Evolutionary conservation across 2,113 vertebrate genomes (phyloP), one percentile per base, ranked within the genome.

Genomic region (Astur gentilis): DNA sequence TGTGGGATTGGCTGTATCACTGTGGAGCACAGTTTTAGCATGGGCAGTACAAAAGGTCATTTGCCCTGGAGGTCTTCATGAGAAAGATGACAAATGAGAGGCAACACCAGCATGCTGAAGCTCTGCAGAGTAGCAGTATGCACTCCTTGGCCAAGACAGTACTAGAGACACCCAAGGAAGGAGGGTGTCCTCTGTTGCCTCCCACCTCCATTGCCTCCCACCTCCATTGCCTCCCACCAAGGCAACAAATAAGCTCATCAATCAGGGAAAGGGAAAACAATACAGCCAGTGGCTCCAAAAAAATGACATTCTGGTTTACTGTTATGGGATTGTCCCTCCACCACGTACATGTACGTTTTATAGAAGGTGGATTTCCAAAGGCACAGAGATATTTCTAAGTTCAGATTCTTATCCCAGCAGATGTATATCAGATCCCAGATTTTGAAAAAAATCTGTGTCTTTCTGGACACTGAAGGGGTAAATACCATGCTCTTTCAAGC

Each of bases 81-180:
- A 73, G 55, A 69, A 26, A 36, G 42, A 42, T 42, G 25, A 57
- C 16, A 82, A 77, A 69, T 21, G 22, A 69, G 58, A 57, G 32
- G 32, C 27, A 87, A 25, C 3, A n/a, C 0, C 2, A 85, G 8
- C 7, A 34, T 52, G 21, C 17, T 87, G 32, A 32, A 45, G 38
- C 2, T 54, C 36, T 87, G 11, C 10, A 9, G 8, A 83, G 15
- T 11, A 58, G 8, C 4, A 22, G 11, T 38, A 38, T 13, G 42
- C 1, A 32, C 25, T 71, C 21, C 32, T 57, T 5, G 2, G 9
- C 22, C 11, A 47, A 23, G 8, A 38, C 3, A 6, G 5, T 18
- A 11, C 13, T 40, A 49, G n/a, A 67, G 10, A 23, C 11, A 36
- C 6, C 2, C 2, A 11, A 10, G 1, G 3, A 20, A 62, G 22